Conservation (phyloP, 2,888 invertebrate species). For the Muschampia plurimacula region DNA sequence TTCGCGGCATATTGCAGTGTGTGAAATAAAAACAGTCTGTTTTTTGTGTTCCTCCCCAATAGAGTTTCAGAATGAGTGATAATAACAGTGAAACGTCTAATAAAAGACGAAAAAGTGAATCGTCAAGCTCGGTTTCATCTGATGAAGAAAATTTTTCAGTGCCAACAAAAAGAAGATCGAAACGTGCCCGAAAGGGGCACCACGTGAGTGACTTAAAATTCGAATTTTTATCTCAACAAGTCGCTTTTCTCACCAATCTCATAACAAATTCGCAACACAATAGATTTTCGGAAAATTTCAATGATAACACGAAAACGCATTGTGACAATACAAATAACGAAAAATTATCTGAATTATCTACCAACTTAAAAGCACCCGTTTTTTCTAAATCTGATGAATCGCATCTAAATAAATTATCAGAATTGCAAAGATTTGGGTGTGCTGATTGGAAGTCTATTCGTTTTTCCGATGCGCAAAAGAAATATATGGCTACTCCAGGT, state of each 20-base stretch:
- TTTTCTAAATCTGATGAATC: neutral
- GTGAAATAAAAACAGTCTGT: neutral
- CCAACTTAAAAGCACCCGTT: neutral
- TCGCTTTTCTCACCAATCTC: no score
- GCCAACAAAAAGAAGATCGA: no score
- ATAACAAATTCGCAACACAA: no score
- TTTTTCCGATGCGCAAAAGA: neutral
- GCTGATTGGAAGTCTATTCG: neutral
- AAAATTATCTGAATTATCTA: neutral
- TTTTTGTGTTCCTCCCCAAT: neutral
- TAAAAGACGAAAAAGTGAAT: no score
- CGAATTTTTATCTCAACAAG: no score
- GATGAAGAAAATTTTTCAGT: no score
- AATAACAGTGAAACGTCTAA: no score
- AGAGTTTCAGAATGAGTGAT: neutral
- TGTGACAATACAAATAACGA: neutral
- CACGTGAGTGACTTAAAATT: neutral
- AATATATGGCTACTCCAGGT: constrained; percentile 2
- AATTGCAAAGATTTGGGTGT: constrained; percentile 4
- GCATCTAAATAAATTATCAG: neutral
- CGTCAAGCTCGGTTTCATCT: no score
- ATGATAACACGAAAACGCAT: neutral
- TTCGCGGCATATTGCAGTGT: constrained; percentile 1
- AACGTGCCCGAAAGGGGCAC: no score
- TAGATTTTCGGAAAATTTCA: neutral